Percentiles rank a stretch among this genome's conserved stretches.
phyloP scores from a whole-genome alignment of 2,888 invertebrate genomes.

The Tetranychus truncatus region DNA sequence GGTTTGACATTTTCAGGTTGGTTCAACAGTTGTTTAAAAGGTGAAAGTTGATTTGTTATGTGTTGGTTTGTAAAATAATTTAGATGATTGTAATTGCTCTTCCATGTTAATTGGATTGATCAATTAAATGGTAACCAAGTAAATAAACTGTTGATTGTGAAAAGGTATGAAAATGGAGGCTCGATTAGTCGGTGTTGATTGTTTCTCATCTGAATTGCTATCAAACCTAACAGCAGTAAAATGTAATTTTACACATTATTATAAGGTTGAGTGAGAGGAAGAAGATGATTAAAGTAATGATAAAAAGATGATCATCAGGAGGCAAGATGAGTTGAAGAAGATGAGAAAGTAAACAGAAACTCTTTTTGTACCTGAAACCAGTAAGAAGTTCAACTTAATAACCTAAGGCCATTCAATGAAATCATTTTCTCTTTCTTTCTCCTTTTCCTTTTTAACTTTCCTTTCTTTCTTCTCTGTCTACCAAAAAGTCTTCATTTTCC shows the following conservation, averaged over 20 bases:
- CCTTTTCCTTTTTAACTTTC: background rate
- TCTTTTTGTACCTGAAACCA: slow-evolving; percentile 1
- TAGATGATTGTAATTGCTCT: too few species aligned
- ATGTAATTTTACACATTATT: background rate
- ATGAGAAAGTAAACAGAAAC: background rate
- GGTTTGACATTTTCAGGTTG: too few species aligned
- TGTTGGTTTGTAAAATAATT: too few species aligned
- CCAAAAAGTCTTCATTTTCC: background rate
- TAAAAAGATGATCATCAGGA: background rate
- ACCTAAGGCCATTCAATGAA: background rate
- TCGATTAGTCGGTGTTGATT: too few species aligned
- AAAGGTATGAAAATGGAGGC: too few species aligned
- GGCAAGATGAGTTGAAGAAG: background rate
- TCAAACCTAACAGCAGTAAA: background rate
- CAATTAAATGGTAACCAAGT: too few species aligned
- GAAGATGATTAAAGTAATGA: background rate
- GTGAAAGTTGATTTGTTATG: too few species aligned
- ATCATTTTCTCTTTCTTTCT: background rate
- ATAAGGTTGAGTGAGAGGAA: background rate
- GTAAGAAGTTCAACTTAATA: background rate
- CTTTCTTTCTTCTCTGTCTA: background rate
- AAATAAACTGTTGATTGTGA: too few species aligned
- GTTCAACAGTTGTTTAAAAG: too few species aligned
- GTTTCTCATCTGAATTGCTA: too few species aligned
- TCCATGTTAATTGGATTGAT: too few species aligned